A percentile compares a stretch with the other conserved stretches of the same genome.
Conservation (phyloP, 1,140 invertebrate species). For the Drosophila tsacasi region DNA sequence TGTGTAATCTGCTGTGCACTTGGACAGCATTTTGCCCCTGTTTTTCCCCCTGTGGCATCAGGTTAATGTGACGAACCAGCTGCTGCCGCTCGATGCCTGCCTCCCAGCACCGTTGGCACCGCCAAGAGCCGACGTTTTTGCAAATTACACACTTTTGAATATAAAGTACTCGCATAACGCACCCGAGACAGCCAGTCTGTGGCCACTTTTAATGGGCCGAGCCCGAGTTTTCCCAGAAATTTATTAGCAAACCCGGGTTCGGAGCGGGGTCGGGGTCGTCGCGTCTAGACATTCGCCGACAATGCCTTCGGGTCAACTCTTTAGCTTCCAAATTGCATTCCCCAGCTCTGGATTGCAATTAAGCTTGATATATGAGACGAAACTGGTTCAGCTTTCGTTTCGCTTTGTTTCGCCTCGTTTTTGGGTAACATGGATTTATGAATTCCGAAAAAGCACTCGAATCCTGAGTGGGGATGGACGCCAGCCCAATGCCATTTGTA, state of each 20-base stretch:
- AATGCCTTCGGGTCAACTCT: slow-evolving; percentile 41
- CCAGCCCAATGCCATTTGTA: slow-evolving; percentile 36
- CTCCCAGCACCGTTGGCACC: not conserved
- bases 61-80: slow-evolving; percentile 80
- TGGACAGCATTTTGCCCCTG: slow-evolving; percentile 13
- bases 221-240: slow-evolving; percentile 27
- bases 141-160: slow-evolving; percentile 83
- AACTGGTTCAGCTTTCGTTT: slow-evolving; percentile 47
- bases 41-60: slow-evolving; percentile 33
- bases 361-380: slow-evolving; percentile 53
- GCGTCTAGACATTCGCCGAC: slow-evolving; percentile 24
- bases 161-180: slow-evolving; percentile 76
- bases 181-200: slow-evolving; percentile 62
- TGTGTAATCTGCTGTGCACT: slow-evolving; percentile 13
- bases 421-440: slow-evolving; percentile 49
- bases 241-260: slow-evolving; percentile 6
- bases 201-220: slow-evolving; percentile 62
- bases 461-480: slow-evolving; percentile 9
- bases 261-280: not conserved
- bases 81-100: slow-evolving; percentile 38
- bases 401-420: slow-evolving; percentile 32
- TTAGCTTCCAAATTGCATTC: slow-evolving; percentile 48
- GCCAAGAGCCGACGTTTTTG: slow-evolving; percentile 58
- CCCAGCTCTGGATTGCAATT: slow-evolving; percentile 51
- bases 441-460: slow-evolving; percentile 33